These are phyloP conservation scores for Neomorphus geoffroyi DNA, from an alignment of 2,797 vertebrate species.

Conservation along the genomic window DNA sequence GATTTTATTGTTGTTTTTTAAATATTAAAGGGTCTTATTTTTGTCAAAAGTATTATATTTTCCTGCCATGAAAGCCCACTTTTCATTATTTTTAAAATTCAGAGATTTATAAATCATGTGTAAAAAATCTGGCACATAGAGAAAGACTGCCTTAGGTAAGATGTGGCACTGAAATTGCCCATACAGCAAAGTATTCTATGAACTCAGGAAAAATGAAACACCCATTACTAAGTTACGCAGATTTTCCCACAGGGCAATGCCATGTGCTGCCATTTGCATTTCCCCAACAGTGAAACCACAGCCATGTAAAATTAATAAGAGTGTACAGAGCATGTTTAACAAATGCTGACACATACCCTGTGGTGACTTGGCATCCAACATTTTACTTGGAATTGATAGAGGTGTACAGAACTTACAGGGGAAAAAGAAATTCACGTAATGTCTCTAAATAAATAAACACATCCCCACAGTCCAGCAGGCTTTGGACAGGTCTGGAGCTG, in stretches of 20 bases:
- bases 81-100: background rate
- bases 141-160: background rate
- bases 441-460: background rate
- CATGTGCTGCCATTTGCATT: slow-evolving; percentile 40
- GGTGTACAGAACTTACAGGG: background rate
- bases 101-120: background rate
- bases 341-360: background rate
- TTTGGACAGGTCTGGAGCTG: background rate
- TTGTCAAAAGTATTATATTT: background rate
- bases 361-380: slow-evolving; percentile 17
- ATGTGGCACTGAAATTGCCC: background rate
- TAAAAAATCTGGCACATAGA: background rate
- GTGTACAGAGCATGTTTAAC: slow-evolving; percentile 32
- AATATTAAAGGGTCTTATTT: background rate
- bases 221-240: background rate
- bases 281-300: background rate
- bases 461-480: background rate
- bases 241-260: background rate
- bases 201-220: slow-evolving; percentile 1
- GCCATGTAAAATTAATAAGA: slow-evolving; percentile 48
- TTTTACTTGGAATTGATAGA: background rate
- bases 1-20: background rate
- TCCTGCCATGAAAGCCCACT: background rate
- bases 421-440: background rate
- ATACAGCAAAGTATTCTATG: background rate